These are phyloP conservation scores for Pinctada fucata DNA, from an alignment of 2,888 invertebrate species.

Conservation along the genomic window DNA sequence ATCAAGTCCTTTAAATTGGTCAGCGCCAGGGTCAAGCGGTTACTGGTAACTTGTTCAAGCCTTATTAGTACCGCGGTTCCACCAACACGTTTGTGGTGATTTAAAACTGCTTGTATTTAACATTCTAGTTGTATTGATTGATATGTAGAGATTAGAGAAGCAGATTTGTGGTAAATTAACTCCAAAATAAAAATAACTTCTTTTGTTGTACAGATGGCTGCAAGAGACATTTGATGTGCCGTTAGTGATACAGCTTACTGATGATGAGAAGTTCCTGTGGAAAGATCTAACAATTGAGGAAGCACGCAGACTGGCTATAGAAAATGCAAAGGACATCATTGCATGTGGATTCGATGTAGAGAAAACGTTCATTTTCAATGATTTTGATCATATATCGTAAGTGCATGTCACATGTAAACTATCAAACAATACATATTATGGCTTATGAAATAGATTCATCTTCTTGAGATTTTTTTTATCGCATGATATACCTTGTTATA, in stretches of 20 bases:
- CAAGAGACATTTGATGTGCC: slow-evolving; percentile 98
- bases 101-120: too few species aligned
- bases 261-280: slow-evolving; percentile 99
- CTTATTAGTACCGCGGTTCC: too few species aligned
- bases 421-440: background rate
- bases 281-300: slow-evolving; percentile 94
- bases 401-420: slow-evolving; percentile 53
- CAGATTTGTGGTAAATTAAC: too few species aligned
- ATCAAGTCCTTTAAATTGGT: too few species aligned
- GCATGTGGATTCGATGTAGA: slow-evolving; percentile 95
- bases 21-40: too few species aligned
- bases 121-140: too few species aligned
- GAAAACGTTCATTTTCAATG: slow-evolving; percentile 98
- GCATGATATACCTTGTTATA: too few species aligned
- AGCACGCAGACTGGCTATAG: slow-evolving; percentile 87
- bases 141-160: too few species aligned
- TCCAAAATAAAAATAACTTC: background rate
- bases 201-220: slow-evolving; percentile 84
- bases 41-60: too few species aligned
- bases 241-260: slow-evolving; percentile 96
- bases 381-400: slow-evolving; percentile 96
- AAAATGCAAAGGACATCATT: slow-evolving; percentile 98
- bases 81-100: too few species aligned
- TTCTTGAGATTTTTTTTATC: too few species aligned
- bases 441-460: too few species aligned